These are phyloP conservation scores for Choristoneura rosaceana DNA, from an alignment of 2,888 invertebrate species.

Conservation along the genomic window DNA sequence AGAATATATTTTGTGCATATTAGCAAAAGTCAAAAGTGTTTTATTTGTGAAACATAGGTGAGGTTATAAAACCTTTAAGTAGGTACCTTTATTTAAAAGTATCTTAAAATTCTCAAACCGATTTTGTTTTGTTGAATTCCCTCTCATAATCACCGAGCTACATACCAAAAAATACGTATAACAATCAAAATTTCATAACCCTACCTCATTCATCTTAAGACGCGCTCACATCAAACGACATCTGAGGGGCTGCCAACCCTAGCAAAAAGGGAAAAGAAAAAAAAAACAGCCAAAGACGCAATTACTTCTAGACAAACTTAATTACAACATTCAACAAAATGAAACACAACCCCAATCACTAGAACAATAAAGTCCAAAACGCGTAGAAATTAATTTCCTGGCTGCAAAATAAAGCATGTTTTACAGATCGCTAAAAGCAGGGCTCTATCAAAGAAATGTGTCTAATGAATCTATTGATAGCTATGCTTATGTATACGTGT, in stretches of 20 bases:
- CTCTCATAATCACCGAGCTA: conserved; percentile 25
- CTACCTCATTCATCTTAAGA: conserved; percentile 48
- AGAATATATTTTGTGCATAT: too few relatives aligned
- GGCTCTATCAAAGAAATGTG: conserved; percentile 82
- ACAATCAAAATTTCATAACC: conserved; percentile 47
- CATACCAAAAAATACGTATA: conserved; percentile 22
- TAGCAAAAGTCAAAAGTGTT: too few relatives aligned
- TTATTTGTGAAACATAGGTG: too few relatives aligned
- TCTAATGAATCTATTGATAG: conserved; percentile 85
- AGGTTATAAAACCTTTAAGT: not conserved
- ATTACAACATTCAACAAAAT: conserved; percentile 38
- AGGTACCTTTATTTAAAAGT: not conserved
- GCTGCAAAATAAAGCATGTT: conserved; percentile 55
- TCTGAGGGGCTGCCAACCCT: conserved; percentile 60
- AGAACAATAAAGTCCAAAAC: conserved; percentile 54
- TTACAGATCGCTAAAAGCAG: conserved; percentile 75
- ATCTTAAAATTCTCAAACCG: not conserved
- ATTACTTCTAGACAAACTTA: conserved; percentile 71
- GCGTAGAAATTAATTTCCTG: conserved; percentile 40
- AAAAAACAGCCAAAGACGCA: conserved; percentile 78
- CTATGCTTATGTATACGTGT: conserved; percentile 68
- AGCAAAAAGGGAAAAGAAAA: conserved; percentile 63
- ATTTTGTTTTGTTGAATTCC: conserved; percentile 10
- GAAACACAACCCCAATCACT: conserved; percentile 15
- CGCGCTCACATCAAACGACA: conserved; percentile 59